These are phyloP conservation scores for Pseudochaenichthys georgianus DNA, from an alignment of 2,797 vertebrate genomes.

Conservation along the genomic window DNA sequence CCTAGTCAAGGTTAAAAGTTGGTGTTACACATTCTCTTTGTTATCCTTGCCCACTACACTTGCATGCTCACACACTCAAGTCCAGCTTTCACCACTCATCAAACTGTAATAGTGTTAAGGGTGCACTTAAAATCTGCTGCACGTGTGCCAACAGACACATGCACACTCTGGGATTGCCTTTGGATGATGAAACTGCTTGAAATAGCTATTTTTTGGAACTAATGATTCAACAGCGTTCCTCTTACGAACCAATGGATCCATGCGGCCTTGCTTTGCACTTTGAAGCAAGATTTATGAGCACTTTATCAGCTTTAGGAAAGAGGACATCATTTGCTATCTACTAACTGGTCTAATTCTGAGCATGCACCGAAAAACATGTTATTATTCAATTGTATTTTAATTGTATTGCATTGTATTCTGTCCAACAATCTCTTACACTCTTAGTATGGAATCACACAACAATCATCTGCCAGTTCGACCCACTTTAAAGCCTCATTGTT, in stretches of 20 bases:
- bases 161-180: slow-evolving; percentile 43
- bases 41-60: slow-evolving; percentile 12
- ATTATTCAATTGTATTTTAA: not conserved
- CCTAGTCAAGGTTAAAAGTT: slow-evolving; percentile 37
- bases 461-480: slow-evolving; percentile 30
- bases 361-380: not conserved
- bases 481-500: slow-evolving; percentile 28
- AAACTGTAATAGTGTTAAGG: slow-evolving; percentile 47
- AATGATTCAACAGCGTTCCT: slow-evolving; percentile 67
- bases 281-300: slow-evolving; percentile 40
- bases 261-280: slow-evolving; percentile 39
- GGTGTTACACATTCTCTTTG: slow-evolving; percentile 37
- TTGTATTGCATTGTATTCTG: slow-evolving; percentile 14
- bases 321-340: slow-evolving; percentile 28
- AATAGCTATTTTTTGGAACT: slow-evolving; percentile 68
- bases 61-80: not conserved
- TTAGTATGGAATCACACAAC: slow-evolving; percentile 38
- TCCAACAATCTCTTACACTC: slow-evolving; percentile 10
- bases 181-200: slow-evolving; percentile 77
- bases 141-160: slow-evolving; percentile 35
- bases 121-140: slow-evolving; percentile 56
- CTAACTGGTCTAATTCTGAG: slow-evolving; percentile 17
- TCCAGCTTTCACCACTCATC: slow-evolving; percentile 48
- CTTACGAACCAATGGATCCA: slow-evolving; percentile 47
- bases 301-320: slow-evolving; percentile 38